phyloP scores from a whole-genome alignment of 2,888 invertebrate species.

The Melolontha melolontha region DNA sequence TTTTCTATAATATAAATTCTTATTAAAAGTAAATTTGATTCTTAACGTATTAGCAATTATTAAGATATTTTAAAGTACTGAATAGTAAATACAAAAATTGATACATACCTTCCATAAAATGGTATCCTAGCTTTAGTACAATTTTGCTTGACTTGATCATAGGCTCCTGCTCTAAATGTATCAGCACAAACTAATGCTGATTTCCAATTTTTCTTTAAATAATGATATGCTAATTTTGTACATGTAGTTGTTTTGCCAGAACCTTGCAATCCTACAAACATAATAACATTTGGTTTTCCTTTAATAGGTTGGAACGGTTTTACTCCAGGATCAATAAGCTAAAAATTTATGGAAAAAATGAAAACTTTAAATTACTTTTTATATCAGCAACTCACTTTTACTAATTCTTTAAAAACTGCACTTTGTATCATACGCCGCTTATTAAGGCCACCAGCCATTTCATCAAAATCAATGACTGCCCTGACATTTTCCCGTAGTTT shows the following conservation, averaged over 20 bases:
- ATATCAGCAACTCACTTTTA: conserved; percentile 76
- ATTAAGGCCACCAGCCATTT: conserved; percentile 98
- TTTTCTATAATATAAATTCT: too few species aligned
- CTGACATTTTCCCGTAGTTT: conserved; percentile 97
- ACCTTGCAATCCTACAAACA: conserved; percentile 99
- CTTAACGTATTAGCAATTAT: too few species aligned
- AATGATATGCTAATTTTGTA: conserved; percentile 98
- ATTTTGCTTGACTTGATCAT: conserved; percentile 99
- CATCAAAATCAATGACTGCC: conserved; percentile 98
- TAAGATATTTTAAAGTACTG: too few species aligned
- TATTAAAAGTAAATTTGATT: too few species aligned
- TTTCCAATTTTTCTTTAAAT: conserved; percentile 99
- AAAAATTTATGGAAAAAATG: conserved; percentile 48
- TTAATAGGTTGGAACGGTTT: conserved; percentile 97
- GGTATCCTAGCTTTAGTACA: conserved; percentile 99
- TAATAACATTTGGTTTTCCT: conserved; percentile 94
- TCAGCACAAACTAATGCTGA: conserved; percentile 98
- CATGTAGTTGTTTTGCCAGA: conserved; percentile 99
- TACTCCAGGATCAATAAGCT: conserved; percentile 97
- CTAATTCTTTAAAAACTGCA: conserved; percentile 97
- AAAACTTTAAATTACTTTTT: neutral
- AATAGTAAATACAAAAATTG: conserved; percentile 25
- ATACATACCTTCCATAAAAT: conserved; percentile 91
- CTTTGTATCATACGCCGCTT: conserved; percentile 99
- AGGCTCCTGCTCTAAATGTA: conserved; percentile 99